Evolutionary conservation across 2,888 invertebrate species (phyloP).

Genomic region (Macrophya annulata): DNA sequence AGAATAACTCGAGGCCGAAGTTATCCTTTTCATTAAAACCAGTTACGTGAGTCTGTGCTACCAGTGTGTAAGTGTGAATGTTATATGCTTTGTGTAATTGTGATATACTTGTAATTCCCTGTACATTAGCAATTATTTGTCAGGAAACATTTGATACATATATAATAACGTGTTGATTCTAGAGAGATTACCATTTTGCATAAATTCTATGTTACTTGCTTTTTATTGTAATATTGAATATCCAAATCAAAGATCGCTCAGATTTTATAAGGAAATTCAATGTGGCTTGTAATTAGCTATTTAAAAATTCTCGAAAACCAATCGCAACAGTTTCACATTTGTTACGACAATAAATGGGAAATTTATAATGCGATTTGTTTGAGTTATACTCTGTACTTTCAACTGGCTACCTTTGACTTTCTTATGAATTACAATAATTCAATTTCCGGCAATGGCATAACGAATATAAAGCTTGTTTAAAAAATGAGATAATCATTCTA

Average conservation of each 20-base stretch:
- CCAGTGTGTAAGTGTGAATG: constrained; percentile 59
- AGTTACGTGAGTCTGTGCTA: constrained; percentile 83
- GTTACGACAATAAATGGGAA: constrained; percentile 12
- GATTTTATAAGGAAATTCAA: neutral
- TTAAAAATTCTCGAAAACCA: neutral
- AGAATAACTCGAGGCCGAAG: constrained; percentile 98
- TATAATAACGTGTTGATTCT: constrained; percentile 30
- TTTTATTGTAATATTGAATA: neutral
- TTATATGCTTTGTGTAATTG: constrained; percentile 66
- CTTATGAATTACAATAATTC: neutral
- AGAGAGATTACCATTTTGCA: constrained; percentile 17
- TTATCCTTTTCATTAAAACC: constrained; percentile 95
- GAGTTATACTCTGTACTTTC: neutral
- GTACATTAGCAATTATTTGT: constrained; percentile 40
- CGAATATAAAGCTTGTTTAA: neutral
- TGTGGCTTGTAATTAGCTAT: neutral
- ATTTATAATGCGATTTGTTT: neutral
- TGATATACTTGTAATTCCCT: constrained; percentile 66
- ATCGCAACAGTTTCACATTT: constrained; percentile 5
- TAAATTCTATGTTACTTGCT: constrained; percentile 4
- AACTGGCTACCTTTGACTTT: neutral
- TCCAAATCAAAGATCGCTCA: neutral
- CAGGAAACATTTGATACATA: constrained; percentile 13
- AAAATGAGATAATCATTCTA: constrained; percentile 17
- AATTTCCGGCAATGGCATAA: neutral